Evolutionary conservation across 1,140 invertebrate species (phyloP).

Genomic region (Trichogramma pretiosum): DNA sequence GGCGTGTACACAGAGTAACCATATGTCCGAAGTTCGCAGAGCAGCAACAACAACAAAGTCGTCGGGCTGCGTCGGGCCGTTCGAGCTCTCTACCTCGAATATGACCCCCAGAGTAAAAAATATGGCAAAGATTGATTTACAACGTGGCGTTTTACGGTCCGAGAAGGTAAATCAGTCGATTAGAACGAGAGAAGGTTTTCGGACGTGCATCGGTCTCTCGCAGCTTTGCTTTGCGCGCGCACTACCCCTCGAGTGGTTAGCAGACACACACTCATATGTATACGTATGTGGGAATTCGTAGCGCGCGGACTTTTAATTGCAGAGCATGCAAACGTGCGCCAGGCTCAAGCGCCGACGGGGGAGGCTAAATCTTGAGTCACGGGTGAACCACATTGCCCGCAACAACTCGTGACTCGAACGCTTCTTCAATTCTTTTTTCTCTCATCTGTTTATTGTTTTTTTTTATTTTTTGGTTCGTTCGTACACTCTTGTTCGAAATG

Average conservation of each 20-base stretch:
- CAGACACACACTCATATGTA: background rate
- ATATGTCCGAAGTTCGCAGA: too few relatives aligned
- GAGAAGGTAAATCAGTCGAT: slow-evolving; percentile 15
- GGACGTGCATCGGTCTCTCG: slow-evolving; percentile 12
- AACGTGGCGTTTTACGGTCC: slow-evolving; percentile 17
- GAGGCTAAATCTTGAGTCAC: too few relatives aligned
- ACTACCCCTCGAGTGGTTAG: slow-evolving; percentile 22
- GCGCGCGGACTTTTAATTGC: slow-evolving; percentile 44
- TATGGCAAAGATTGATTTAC: slow-evolving; percentile 14
- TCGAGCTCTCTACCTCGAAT: too few relatives aligned
- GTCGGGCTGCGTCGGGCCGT: background rate
- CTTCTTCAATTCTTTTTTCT: slow-evolving; percentile 6
- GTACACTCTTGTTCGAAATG: background rate
- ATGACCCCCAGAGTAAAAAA: slow-evolving; percentile 1
- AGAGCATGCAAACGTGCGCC: slow-evolving; percentile 29
- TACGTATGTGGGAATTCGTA: slow-evolving; percentile 24
- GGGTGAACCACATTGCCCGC: background rate
- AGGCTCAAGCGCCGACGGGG: too few relatives aligned
- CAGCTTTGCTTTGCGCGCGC: too few relatives aligned
- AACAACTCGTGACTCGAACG: slow-evolving; percentile 5
- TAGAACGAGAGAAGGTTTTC: slow-evolving; percentile 10
- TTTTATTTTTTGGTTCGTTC: slow-evolving; percentile 24
- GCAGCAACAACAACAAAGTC: too few relatives aligned
- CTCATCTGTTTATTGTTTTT: slow-evolving; percentile 20
- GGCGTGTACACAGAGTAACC: too few relatives aligned